Evolutionary conservation across 2,113 vertebrate species (phyloP), one percentile per base, ranked within the genome.

Genomic region (Cyprinus carpio): DNA sequence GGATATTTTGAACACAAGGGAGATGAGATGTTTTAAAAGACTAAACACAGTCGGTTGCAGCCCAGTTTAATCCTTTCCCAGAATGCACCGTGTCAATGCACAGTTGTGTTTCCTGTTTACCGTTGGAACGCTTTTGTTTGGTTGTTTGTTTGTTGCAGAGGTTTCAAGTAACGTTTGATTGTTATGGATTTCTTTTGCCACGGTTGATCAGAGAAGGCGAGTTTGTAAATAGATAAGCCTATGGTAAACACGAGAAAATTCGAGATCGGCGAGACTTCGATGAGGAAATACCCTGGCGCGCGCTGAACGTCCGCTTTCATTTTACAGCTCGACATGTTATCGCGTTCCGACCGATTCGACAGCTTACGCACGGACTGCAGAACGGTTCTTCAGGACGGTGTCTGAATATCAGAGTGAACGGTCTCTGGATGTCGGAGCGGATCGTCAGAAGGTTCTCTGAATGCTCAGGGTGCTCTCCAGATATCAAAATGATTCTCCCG

Each of bases 61-160:
- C 76, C 85, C 90, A 90, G 89, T 94, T 93, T 94, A 94, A 94
- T 94, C 92, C 89, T 87, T 91, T 93, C 93, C 93, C 94, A 94
- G 71, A 87, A 94, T 94, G 93, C 93, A 93, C 89, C 91, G 90
- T 85, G 87, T 62, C 56, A 9, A 7, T 54, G 86, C 91, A 75
- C 87, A 71, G 83, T 85, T 87, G 81, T 88, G 85, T 88, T 94
- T 94, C 93, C 94, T 93, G 93, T 94, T 93, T 94, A 92, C 92
- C 92, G 88, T 91, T 87, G 85, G 85, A 69, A 54, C 81, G 90
- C 90, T 86, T 81, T 92, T 90, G 84, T 89, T 89, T 91, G 89
- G 88, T 91, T 76, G 56, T 23, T 88, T 79, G 64, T 15, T n/a
- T 80, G 75, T 84, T 87, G 72, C 67, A 69, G 72, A 54, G 75